Conservation (phyloP, 2,797 vertebrate genomes). For the Phoebastria nigripes region DNA sequence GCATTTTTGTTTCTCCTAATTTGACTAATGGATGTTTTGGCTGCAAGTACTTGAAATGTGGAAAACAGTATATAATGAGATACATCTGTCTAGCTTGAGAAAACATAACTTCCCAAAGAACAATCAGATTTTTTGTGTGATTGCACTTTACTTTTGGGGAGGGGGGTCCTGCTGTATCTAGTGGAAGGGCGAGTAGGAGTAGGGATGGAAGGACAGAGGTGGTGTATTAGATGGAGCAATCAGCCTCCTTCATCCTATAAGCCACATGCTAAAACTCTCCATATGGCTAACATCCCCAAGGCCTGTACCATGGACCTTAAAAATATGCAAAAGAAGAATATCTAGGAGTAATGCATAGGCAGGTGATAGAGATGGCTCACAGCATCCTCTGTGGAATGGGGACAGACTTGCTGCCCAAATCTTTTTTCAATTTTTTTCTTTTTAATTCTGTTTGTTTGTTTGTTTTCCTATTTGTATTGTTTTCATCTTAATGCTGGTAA, state of each 20-base stretch:
- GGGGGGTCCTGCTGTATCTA: background rate
- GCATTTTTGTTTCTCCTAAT: background rate
- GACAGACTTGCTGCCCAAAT: background rate
- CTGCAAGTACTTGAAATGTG: background rate
- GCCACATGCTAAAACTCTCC: background rate
- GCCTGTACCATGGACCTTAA: background rate
- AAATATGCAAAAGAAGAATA: background rate
- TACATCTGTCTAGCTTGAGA: background rate
- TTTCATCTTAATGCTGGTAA: background rate
- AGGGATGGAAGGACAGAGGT: background rate
- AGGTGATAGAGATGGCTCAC: background rate
- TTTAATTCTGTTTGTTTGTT: background rate
- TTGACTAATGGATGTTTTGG: background rate
- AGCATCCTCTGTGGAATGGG: background rate
- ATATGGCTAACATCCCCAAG: background rate
- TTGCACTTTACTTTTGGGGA: background rate
- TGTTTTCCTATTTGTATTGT: background rate
- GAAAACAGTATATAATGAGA: background rate
- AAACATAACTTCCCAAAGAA: background rate
- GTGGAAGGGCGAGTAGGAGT: background rate
- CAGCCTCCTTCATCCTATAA: background rate
- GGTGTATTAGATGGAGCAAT: background rate
- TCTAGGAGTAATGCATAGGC: background rate
- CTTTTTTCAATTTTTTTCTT: background rate
- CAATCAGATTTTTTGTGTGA: background rate